Evolutionary conservation across 2,888 invertebrate species (phyloP).

Genomic region (Notodonta ziczac): DNA sequence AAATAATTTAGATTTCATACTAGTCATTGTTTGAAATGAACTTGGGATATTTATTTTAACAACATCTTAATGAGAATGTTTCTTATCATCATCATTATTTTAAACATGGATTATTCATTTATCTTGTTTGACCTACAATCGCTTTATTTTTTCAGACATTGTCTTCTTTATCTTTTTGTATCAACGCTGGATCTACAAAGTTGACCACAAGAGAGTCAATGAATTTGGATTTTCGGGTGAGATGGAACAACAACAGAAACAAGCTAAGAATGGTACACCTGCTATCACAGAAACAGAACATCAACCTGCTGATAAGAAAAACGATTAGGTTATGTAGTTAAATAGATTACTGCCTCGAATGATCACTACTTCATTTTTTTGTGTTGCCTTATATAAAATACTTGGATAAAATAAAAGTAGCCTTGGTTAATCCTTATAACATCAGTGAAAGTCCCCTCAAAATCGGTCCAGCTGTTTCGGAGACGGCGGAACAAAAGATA

Average conservation of each 20-base stretch:
- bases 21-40: too few species aligned
- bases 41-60: too few species aligned
- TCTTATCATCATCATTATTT: too few species aligned
- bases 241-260: conserved; percentile 87
- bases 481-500: too few species aligned
- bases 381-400: not conserved
- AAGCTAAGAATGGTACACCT: conserved; percentile 57
- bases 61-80: too few species aligned
- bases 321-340: conserved; percentile 62
- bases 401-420: too few species aligned
- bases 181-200: conserved; percentile 99
- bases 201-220: conserved; percentile 96
- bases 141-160: conserved; percentile 88
- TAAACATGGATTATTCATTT: too few species aligned
- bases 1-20: too few species aligned
- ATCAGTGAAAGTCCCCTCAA: too few species aligned
- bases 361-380: conserved; percentile 1
- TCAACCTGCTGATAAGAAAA: conserved; percentile 70
- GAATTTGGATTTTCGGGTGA: conserved; percentile 99
- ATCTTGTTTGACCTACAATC: too few species aligned
- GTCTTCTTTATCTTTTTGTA: conserved; percentile 99
- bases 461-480: too few species aligned
- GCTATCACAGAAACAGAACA: conserved; percentile 65
- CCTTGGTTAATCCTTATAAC: too few species aligned
- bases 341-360: not conserved